phyloP scores from a whole-genome alignment of 2,113 vertebrate genomes.

The Mobula hypostoma region DNA sequence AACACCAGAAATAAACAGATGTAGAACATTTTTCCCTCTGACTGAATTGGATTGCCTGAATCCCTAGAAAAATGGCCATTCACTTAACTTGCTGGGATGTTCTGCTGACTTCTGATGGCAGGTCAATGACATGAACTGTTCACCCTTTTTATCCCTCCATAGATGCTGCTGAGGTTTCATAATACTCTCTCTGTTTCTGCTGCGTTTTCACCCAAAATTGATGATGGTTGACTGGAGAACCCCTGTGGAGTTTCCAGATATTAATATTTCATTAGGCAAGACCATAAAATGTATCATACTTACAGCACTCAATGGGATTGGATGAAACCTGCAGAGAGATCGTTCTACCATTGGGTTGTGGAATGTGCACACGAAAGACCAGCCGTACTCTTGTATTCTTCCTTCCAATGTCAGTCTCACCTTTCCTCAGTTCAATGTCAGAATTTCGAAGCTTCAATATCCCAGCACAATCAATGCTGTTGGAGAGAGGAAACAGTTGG shows the following conservation, averaged over 20 bases:
- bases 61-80: neutral
- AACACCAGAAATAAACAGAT: neutral
- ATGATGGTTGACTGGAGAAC: neutral
- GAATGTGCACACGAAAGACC: conserved; percentile 87
- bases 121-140: too few species aligned
- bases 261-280: neutral
- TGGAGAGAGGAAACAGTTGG: conserved; percentile 38
- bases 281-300: conserved; percentile 51
- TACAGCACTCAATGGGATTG: conserved; percentile 92
- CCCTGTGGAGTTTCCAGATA: neutral
- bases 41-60: neutral
- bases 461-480: conserved; percentile 87
- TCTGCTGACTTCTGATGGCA: too few species aligned
- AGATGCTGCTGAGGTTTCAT: too few species aligned
- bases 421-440: conserved; percentile 89
- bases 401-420: conserved; percentile 87
- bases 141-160: too few species aligned
- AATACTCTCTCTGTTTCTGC: too few species aligned
- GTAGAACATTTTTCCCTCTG: neutral
- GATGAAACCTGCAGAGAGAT: conserved; percentile 81
- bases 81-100: neutral
- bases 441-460: conserved; percentile 91
- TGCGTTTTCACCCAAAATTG: neutral
- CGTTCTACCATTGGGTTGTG: conserved; percentile 76
- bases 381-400: conserved; percentile 87